phyloP scores from a whole-genome alignment of 2,797 vertebrate species.

The Carduelis carduelis region DNA sequence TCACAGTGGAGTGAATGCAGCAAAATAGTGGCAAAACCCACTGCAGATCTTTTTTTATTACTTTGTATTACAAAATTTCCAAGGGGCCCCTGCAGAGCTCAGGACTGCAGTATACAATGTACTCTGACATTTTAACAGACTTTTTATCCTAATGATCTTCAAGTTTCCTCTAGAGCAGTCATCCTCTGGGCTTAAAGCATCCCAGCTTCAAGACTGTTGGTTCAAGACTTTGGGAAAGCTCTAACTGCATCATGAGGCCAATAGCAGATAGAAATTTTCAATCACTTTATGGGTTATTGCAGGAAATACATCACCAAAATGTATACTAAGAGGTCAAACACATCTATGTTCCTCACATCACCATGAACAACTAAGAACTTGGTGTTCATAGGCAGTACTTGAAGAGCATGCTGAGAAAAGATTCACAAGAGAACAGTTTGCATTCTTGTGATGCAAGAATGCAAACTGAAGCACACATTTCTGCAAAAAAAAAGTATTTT shows the following conservation, averaged over 20 bases:
- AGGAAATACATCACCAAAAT: neutral
- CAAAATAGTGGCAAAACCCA: neutral
- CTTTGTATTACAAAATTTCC: conserved; percentile 10
- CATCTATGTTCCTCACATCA: neutral
- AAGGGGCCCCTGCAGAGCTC: conserved; percentile 2
- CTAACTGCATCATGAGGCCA: neutral
- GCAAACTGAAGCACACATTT: neutral
- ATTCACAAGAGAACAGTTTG: neutral
- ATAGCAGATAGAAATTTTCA: neutral
- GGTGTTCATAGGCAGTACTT: neutral
- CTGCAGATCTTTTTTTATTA: conserved; percentile 1
- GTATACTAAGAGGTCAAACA: neutral
- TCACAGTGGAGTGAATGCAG: neutral
- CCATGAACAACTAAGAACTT: neutral
- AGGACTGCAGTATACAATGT: neutral
- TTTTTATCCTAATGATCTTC: conserved; percentile 8
- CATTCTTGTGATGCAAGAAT: neutral
- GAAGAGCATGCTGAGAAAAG: neutral
- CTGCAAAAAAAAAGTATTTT: neutral
- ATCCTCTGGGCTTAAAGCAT: neutral
- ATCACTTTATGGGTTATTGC: neutral
- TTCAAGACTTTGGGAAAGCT: neutral
- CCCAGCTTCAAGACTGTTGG: neutral
- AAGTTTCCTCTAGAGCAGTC: neutral
- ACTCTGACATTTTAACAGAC: conserved; percentile 25